phyloP scores from a whole-genome alignment of 2,797 vertebrate species.

The Thunnus albacares region DNA sequence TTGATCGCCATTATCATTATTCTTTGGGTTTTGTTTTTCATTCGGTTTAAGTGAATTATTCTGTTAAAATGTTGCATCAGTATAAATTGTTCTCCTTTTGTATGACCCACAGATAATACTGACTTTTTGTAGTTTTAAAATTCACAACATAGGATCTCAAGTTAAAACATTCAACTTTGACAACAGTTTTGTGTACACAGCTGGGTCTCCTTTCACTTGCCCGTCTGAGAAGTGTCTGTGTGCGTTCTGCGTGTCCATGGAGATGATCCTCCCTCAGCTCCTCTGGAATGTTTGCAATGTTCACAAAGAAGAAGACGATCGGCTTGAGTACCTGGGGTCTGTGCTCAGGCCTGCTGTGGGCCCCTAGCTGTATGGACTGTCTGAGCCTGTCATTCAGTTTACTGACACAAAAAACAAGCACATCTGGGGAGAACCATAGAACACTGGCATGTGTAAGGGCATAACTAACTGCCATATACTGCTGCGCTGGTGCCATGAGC shows the following conservation, averaged over 20 bases:
- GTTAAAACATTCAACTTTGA: slow-evolving; percentile 30
- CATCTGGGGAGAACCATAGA: slow-evolving; percentile 58
- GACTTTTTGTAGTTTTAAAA: background rate
- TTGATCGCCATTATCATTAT: background rate
- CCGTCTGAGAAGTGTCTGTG: slow-evolving; percentile 58
- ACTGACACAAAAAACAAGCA: slow-evolving; percentile 45
- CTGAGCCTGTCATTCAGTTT: slow-evolving; percentile 42
- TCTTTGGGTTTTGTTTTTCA: background rate
- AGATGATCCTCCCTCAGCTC: slow-evolving; percentile 81
- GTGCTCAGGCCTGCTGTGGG: slow-evolving; percentile 58
- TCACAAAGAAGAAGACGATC: slow-evolving; percentile 65
- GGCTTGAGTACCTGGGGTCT: slow-evolving; percentile 72
- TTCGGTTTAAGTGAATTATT: background rate
- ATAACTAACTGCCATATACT: slow-evolving; percentile 27
- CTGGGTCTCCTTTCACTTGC: slow-evolving; percentile 69
- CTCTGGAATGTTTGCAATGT: slow-evolving; percentile 85
- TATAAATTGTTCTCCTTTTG: background rate
- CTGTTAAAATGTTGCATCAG: slow-evolving; percentile 9
- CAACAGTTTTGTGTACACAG: slow-evolving; percentile 76
- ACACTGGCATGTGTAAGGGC: slow-evolving; percentile 16
- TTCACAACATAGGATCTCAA: slow-evolving; percentile 22
- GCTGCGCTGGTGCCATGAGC: slow-evolving; percentile 43
- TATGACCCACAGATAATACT: background rate
- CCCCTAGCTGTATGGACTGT: slow-evolving; percentile 57
- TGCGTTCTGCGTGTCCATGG: slow-evolving; percentile 70